A percentile compares a stretch with the other conserved stretches of the same genome.
phyloP scores from a whole-genome alignment of 2,888 invertebrate species.

The Acanthococcus lagerstroemiae region DNA sequence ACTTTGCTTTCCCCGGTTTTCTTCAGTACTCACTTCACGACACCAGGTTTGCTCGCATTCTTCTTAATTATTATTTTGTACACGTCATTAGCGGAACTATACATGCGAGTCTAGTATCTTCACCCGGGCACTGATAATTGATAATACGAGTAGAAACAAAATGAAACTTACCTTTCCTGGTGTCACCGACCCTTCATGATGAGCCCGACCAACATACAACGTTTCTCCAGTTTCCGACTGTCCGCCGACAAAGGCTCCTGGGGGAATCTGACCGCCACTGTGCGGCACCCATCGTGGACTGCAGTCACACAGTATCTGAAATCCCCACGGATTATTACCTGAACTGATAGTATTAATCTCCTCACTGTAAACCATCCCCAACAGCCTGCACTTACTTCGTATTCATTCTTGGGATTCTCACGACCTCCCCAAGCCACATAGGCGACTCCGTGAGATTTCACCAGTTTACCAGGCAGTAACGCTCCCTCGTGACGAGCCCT shows the following conservation, averaged over 20 bases:
- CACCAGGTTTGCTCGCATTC: no score
- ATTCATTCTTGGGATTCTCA: constrained; percentile 56
- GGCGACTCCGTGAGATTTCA: constrained; percentile 57
- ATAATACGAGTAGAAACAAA: no score
- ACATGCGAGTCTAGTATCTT: no score
- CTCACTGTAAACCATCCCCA: not conserved
- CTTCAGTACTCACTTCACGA: no score
- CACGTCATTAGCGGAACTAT: no score
- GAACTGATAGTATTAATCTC: not conserved
- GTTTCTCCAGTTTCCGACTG: constrained; percentile 41
- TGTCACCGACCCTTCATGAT: constrained; percentile 38
- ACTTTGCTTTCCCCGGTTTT: no score
- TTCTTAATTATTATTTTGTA: no score
- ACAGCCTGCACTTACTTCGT: constrained; percentile 61
- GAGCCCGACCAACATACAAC: constrained; percentile 42
- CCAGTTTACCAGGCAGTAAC: constrained; percentile 68
- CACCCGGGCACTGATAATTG: no score
- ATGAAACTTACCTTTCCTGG: constrained; percentile 42
- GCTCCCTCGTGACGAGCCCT: constrained; percentile 61
- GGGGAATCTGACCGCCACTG: constrained; percentile 45
- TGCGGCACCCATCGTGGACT: constrained; percentile 49
- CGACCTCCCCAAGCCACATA: constrained; percentile 69
- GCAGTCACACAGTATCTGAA: constrained; percentile 43
- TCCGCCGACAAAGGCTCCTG: constrained; percentile 42
- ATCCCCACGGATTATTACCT: not conserved